Percentiles rank a stretch among this genome's conserved stretches.
phyloP scores from a whole-genome alignment of 2,888 invertebrate species.

The Caenorhabditis sinica region DNA sequence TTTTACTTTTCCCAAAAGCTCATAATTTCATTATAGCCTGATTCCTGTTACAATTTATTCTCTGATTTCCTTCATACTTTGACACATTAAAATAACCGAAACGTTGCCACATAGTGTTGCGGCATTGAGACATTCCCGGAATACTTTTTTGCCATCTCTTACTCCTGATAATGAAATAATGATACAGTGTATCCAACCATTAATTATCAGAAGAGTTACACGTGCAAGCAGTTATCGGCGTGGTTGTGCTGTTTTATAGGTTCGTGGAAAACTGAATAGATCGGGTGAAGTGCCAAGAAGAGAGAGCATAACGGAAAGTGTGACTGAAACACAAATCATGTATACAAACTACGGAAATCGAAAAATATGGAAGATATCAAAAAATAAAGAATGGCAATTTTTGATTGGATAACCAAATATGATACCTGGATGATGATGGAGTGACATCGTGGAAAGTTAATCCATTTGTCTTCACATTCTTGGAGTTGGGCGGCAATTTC shows the following conservation, averaged over 20 bases:
- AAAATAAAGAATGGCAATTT: background rate
- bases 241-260: constrained; percentile 43
- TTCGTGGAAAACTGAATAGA: constrained; percentile 49
- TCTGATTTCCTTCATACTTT: background rate
- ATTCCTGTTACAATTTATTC: background rate
- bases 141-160: constrained; percentile 16
- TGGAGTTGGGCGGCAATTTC: too few species aligned
- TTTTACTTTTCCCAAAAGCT: background rate
- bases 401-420: too few species aligned
- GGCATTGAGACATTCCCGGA: constrained; percentile 36
- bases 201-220: constrained; percentile 54
- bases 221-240: constrained; percentile 57
- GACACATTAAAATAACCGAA: background rate
- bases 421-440: too few species aligned
- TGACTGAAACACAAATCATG: constrained; percentile 39
- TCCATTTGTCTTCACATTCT: too few species aligned
- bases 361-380: background rate
- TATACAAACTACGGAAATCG: constrained; percentile 46
- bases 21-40: background rate
- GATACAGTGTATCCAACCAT: constrained; percentile 51
- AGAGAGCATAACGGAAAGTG: constrained; percentile 7
- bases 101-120: constrained; percentile 2
- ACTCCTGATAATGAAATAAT: constrained; percentile 32
- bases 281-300: constrained; percentile 21
- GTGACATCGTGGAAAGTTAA: too few species aligned